A percentile compares a stretch with the other conserved stretches of the same genome.
Conservation (phyloP, 2,888 invertebrate genomes). For the Archips xylosteana region DNA sequence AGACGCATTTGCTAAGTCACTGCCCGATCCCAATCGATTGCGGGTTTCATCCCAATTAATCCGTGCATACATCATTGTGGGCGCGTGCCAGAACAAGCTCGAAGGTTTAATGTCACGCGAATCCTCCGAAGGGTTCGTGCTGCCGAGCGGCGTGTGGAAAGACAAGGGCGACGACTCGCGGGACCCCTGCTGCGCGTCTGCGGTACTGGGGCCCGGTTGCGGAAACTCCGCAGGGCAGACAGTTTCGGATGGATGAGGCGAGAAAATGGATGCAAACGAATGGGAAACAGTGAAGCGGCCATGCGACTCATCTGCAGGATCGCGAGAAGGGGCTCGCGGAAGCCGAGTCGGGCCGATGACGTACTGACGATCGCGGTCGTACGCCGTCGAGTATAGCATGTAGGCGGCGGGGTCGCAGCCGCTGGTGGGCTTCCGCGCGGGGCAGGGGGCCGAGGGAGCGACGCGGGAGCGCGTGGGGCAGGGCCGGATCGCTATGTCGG, state of each 20-base stretch:
- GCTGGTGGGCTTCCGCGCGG: slow-evolving; percentile 52
- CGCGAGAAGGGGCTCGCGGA: background rate
- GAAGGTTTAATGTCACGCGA: slow-evolving; percentile 31
- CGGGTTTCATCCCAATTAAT: background rate
- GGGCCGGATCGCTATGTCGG: slow-evolving; percentile 59
- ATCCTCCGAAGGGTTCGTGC: slow-evolving; percentile 33
- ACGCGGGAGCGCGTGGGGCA: slow-evolving; percentile 54
- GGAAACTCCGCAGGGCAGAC: background rate
- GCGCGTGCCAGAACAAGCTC: slow-evolving; percentile 49
- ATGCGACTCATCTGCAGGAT: background rate
- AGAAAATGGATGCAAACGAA: background rate
- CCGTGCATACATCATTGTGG: slow-evolving; percentile 50
- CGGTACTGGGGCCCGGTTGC: background rate
- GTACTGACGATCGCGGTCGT: slow-evolving; percentile 25
- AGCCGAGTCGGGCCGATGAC: slow-evolving; percentile 18
- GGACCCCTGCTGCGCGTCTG: background rate
- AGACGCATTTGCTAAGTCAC: background rate
- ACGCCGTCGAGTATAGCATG: slow-evolving; percentile 55
- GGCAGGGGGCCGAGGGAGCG: slow-evolving; percentile 47
- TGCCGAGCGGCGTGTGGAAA: slow-evolving; percentile 48
- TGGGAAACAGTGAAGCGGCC: background rate
- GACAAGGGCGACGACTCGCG: slow-evolving; percentile 16
- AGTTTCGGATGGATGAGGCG: background rate
- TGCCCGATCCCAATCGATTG: background rate
- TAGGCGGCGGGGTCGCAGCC: slow-evolving; percentile 59